These are phyloP conservation scores for Spinus olivaceus DNA, from an alignment of 2,797 vertebrate species.

Conservation along the genomic window DNA sequence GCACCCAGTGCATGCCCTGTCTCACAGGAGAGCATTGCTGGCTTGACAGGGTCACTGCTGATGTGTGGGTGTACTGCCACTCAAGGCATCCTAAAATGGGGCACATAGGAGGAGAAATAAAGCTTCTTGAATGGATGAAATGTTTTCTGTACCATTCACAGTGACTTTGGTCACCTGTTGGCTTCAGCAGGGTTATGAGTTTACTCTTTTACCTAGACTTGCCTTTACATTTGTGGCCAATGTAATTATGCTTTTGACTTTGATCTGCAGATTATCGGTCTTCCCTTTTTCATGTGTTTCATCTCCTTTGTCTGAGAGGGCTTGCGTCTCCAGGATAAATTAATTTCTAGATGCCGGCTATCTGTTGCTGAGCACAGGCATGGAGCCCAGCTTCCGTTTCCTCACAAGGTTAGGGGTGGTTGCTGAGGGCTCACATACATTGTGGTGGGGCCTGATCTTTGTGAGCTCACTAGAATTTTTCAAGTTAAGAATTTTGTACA, in stretches of 20 bases:
- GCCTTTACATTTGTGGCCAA: background rate
- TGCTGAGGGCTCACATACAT: background rate
- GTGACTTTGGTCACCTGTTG: background rate
- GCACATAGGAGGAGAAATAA: background rate
- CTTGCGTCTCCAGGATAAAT: background rate
- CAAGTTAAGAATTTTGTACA: background rate
- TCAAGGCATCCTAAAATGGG: background rate
- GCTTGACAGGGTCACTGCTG: background rate
- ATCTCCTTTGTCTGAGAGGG: background rate
- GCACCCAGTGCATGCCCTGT: background rate
- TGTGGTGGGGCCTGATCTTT: accelerated
- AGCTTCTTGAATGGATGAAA: background rate
- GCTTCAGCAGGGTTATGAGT: background rate
- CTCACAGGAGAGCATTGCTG: background rate
- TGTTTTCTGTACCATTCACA: background rate
- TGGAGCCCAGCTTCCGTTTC: background rate
- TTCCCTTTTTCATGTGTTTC: background rate
- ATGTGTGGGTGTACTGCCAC: accelerated
- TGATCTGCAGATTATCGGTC: background rate
- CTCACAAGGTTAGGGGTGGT: accelerated
- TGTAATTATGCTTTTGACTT: background rate
- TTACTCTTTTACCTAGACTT: background rate
- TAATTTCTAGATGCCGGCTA: background rate
- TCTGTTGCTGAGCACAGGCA: background rate
- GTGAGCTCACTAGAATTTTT: background rate